Evolutionary conservation across 1,140 invertebrate genomes (phyloP).

Genomic region (Papilio helenus): DNA sequence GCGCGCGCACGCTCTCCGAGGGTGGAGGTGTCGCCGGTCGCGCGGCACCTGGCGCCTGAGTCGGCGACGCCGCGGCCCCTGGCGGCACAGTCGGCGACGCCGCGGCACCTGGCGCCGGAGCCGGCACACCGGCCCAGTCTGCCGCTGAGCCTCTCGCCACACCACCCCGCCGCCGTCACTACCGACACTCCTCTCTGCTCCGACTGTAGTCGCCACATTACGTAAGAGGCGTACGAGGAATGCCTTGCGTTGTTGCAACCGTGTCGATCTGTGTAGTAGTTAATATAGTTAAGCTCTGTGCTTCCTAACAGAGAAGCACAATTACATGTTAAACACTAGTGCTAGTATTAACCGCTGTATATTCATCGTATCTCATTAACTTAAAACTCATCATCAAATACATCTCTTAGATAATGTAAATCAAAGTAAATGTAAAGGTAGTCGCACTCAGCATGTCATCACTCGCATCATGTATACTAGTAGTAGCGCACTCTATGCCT

Average conservation of each 20-base stretch:
- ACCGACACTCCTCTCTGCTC: conserved; percentile 86
- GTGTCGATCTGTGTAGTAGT: conserved; percentile 75
- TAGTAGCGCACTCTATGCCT: conserved; percentile 24
- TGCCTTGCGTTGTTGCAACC: conserved; percentile 82
- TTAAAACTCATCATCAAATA: conserved; percentile 37
- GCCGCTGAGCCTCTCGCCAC: conserved; percentile 66
- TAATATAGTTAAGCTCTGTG: conserved; percentile 52
- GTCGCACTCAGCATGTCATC: conserved; percentile 59
- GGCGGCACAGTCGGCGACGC: conserved; percentile 60
- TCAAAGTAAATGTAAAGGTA: conserved; percentile 38
- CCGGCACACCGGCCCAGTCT: conserved; percentile 79
- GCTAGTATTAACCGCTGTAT: conserved; percentile 16
- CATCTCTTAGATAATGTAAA: conserved; percentile 9
- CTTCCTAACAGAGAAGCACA: conserved; percentile 2
- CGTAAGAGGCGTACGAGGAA: conserved; percentile 85
- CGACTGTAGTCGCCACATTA: conserved; percentile 89
- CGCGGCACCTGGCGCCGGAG: conserved; percentile 58
- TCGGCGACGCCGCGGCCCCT: conserved; percentile 45
- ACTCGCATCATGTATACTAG: conserved; percentile 41
- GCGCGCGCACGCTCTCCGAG: conserved; percentile 51
- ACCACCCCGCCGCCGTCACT: conserved; percentile 67
- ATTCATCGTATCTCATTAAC: conserved; percentile 41
- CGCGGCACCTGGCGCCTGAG: conserved; percentile 52
- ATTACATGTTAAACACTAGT: conserved; percentile 19
- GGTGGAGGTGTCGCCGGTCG: conserved; percentile 46